Evolutionary conservation across 1,140 invertebrate genomes (phyloP).

Genomic region (Drosophila bifasciata): DNA sequence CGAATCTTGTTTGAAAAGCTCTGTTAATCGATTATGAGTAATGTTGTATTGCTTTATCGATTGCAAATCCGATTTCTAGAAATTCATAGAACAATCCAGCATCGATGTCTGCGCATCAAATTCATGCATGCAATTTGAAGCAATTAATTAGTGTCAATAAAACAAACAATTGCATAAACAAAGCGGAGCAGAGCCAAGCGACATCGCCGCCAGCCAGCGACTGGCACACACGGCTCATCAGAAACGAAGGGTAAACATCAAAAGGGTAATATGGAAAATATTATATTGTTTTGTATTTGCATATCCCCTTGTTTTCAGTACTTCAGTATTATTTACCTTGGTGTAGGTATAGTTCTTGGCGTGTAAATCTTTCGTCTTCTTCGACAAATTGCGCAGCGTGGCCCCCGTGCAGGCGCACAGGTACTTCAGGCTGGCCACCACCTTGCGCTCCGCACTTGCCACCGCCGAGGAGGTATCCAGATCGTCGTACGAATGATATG

Average conservation of each 20-base stretch:
- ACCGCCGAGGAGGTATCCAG: constrained; percentile 68
- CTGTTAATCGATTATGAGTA: no score
- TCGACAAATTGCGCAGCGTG: constrained; percentile 76
- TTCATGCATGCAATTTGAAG: constrained; percentile 38
- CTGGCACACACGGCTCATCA: constrained; percentile 17
- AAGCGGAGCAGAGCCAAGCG: constrained; percentile 35
- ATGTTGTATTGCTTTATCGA: no score
- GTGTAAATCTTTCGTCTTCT: constrained; percentile 81
- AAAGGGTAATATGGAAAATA: constrained; percentile 11
- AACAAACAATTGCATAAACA: constrained; percentile 51
- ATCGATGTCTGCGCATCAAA: constrained; percentile 22
- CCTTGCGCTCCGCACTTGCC: constrained; percentile 70
- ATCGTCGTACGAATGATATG: constrained; percentile 78
- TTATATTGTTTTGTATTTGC: not conserved
- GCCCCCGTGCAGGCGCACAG: constrained; percentile 79
- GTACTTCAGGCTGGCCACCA: constrained; percentile 78
- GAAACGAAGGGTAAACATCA: constrained; percentile 25
- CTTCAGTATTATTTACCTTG: constrained; percentile 62
- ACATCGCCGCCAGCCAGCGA: constrained; percentile 13
- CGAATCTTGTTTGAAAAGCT: no score
- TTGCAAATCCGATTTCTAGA: not conserved
- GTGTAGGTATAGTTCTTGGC: constrained; percentile 80
- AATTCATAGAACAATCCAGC: constrained; percentile 18
- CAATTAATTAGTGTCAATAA: constrained; percentile 56
- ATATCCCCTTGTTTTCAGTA: no score